Conservation (phyloP, 2,797 vertebrate genomes). For the Sternotherus odoratus region DNA sequence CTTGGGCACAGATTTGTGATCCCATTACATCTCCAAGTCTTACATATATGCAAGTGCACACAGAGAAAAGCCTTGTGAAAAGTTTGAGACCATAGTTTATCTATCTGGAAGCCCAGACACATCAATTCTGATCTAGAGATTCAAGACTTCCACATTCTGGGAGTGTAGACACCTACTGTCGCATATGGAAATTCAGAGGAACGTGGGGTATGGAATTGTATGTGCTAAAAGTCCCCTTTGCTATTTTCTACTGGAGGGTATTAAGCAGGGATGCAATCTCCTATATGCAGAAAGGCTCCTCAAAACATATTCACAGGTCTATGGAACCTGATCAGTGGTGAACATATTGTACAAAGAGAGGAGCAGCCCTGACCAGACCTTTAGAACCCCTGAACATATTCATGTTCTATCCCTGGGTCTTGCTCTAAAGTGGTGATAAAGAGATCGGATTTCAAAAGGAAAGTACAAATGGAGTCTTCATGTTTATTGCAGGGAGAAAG, state of each 20-base stretch:
- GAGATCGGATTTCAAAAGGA: background rate
- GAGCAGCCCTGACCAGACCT: background rate
- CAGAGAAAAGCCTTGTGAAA: background rate
- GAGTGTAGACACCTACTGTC: background rate
- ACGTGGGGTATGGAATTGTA: background rate
- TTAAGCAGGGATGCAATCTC: background rate
- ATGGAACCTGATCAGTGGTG: constrained; percentile 30
- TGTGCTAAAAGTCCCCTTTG: background rate
- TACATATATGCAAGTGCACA: background rate
- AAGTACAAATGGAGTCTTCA: background rate
- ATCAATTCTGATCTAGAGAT: background rate
- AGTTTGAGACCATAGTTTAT: background rate
- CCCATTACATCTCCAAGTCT: background rate
- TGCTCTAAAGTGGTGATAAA: constrained; percentile 5
- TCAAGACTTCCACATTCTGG: background rate
- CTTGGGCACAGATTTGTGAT: background rate
- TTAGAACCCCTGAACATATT: background rate
- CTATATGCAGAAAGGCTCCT: background rate
- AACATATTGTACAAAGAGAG: background rate
- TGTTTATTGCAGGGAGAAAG: constrained; percentile 31
- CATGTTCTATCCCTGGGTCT: background rate
- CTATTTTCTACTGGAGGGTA: background rate
- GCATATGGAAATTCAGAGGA: background rate
- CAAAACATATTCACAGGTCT: background rate
- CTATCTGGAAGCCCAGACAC: background rate